Conservation (phyloP, 2,797 vertebrate species). For the Pampus argenteus region DNA sequence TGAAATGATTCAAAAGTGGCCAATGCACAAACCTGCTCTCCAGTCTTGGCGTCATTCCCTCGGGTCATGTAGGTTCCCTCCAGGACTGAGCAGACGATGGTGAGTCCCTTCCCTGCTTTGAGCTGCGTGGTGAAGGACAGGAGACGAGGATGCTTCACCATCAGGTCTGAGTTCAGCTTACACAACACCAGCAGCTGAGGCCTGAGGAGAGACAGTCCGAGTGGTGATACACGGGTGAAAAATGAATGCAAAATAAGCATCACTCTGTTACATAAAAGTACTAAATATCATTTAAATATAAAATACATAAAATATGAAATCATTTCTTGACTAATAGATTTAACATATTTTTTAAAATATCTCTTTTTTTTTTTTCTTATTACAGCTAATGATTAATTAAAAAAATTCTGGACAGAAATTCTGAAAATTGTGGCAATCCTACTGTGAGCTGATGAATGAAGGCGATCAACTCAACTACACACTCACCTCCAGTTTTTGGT, state of each 20-base stretch:
- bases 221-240: too few relatives aligned
- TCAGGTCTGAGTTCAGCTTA: constrained; percentile 87
- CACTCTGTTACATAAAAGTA: too few relatives aligned
- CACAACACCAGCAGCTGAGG: constrained; percentile 93
- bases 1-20: too few relatives aligned
- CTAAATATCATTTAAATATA: too few relatives aligned
- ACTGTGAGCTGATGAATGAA: not conserved
- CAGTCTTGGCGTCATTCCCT: constrained; percentile 84
- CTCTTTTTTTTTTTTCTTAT: too few relatives aligned
- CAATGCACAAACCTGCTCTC: constrained; percentile 86
- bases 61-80: constrained; percentile 91
- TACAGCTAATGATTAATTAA: too few relatives aligned
- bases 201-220: constrained; percentile 71
- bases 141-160: constrained; percentile 91
- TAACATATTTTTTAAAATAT: too few relatives aligned
- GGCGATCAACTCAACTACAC: not conserved
- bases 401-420: too few relatives aligned
- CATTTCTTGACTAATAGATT: too few relatives aligned
- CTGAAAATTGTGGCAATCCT: too few relatives aligned
- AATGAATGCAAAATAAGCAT: not conserved
- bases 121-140: constrained; percentile 93
- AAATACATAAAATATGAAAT: too few relatives aligned
- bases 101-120: constrained; percentile 95
- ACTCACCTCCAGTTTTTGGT: constrained; percentile 97
- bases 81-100: constrained; percentile 93